Base-by-base conservation (phyloP, 2,888 invertebrate genomes). In the Stomorhina lunata region DNA sequence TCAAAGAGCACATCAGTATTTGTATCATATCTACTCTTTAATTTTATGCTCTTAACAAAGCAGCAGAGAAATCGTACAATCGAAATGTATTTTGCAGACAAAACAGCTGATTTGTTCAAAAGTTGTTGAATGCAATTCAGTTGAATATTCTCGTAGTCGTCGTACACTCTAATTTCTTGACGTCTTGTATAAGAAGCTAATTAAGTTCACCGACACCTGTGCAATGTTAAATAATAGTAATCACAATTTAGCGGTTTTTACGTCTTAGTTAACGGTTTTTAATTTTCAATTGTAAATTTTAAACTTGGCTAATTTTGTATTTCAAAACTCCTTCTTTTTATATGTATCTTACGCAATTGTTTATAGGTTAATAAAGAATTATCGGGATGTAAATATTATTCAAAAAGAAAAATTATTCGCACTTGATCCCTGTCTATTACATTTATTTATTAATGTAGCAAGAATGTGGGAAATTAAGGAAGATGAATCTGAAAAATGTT, bases 181-280 rank as follows among this genome's bases (percentile, higher is more conserved):
- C 10, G 72, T 45, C 34, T 40, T 53, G 53, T 43, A 65, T 71
- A 34, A 55, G 32, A 63, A 63, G 40, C 63, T 63, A 77, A 77
- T 81, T 77, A 68, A 81, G 78, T 81, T 81, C 78, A 78, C 68
- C 81, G 77, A 78, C 78, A 81, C 77, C 77, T 81, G 81, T 76
- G 25, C 53, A 34, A 45, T 59, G 53, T 48, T 12, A 0, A 32
- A 43, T 29, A 20, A 29, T 20, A 43, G 15, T 22, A 7, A 5
- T 15, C 6, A 17, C 27, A 9, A 17, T 32, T 48, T 29, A 40
- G 66, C 76, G 76, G 15, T 76, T 68, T 76, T 37, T 34, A n/a
- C n/a, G n/a, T 2, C 15, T 17, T 32, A 2, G 40, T 22, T 17
- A 2, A 0, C n/a, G n/a, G n/a, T n/a, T 17, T 12, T 40, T 40